Base-by-base conservation (phyloP, 2,797 vertebrate genomes). In the Bufotes viridis region DNA sequence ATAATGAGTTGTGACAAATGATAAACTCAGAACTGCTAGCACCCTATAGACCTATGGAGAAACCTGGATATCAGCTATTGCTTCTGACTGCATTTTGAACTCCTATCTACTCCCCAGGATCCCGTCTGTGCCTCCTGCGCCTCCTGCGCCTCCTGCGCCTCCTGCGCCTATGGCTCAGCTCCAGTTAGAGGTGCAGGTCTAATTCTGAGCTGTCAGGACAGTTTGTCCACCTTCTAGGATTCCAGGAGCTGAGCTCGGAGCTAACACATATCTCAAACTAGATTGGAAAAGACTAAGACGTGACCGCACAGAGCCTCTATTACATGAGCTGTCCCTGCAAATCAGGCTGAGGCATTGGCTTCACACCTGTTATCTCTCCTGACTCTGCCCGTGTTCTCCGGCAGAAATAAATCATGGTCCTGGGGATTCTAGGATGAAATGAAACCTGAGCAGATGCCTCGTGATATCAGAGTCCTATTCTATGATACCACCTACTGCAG, bases 251-350 rank as follows among this genome's bases (percentile, higher is more conserved):
- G 12, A 12, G 55, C 61, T 26, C 26, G 7, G 82, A 49, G 42
- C 49, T n/a, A 34, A 69, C 49, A 78, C 53, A n/a, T 7, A 17
- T 26, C 34, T 24, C 69, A 17, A 0, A 58, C 10, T 49, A 87
- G 58, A 82, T 78, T 82, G 86, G 58, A 87, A 82, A 67, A 82
- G 87, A 78, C 18, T 15, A 55, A 10, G 69, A 61, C 12, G 34
- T 63, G 86, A 87, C 34, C 29, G 63, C 57, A 51, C 67, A 7
- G 24, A 63, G 58, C 34, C 58, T 67, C 14, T 7, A 83, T 78
- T 69, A 78, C 29, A 67, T 10, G 24, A 78, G 49, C 74, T 83
- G 80, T 75, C 86, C 24, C 55, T 12, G 24, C 80, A 7, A 18
- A 87, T 82, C 70, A 87, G 58, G 17, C 69, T 63, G 60, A 67